A percentile compares a stretch with the other conserved stretches of the same genome.
These are phyloP conservation scores for Choreutis nemorana DNA, from an alignment of 2,888 invertebrate species.

Conservation along the genomic window DNA sequence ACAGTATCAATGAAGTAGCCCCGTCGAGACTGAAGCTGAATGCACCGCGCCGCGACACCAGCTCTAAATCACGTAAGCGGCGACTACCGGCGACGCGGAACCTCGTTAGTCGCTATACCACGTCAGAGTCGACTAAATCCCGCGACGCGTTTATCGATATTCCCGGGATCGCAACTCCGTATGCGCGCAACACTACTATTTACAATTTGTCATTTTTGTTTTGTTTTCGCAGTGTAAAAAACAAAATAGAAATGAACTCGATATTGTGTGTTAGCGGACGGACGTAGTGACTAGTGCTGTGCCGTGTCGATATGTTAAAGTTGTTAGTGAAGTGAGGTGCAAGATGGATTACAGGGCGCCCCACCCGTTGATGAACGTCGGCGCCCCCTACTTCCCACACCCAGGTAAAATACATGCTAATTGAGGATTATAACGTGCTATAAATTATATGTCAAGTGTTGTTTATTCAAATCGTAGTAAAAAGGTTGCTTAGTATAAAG, in stretches of 20 bases:
- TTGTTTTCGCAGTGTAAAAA: too few species aligned
- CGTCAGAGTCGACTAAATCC: slow-evolving; percentile 20
- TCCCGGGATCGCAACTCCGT: slow-evolving; percentile 14
- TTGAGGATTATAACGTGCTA: too few species aligned
- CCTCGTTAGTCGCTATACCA: slow-evolving; percentile 18
- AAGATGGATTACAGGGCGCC: slow-evolving; percentile 57
- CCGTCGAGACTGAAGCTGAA: slow-evolving; percentile 27
- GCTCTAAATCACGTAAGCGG: slow-evolving; percentile 31
- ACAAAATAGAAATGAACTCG: too few species aligned
- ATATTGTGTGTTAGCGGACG: too few species aligned
- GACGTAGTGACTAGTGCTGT: slow-evolving; percentile 27
- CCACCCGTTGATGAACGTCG: slow-evolving; percentile 44
- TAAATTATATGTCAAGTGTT: too few species aligned
- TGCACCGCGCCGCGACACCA: slow-evolving; percentile 22
- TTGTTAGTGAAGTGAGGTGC: slow-evolving; percentile 16
- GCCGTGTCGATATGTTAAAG: slow-evolving; percentile 16
- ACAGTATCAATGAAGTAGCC: slow-evolving; percentile 16
- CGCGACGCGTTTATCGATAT: slow-evolving; percentile 1
- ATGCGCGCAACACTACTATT: slow-evolving; percentile 2
- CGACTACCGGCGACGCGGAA: slow-evolving; percentile 14
- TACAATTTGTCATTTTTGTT: slow-evolving; percentile 12
- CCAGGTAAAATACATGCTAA: too few species aligned
- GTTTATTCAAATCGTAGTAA: too few species aligned
- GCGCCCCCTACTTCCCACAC: slow-evolving; percentile 45
- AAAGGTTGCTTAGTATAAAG: too few species aligned